phyloP scores from a whole-genome alignment of 2,797 vertebrate species.

The Morus bassanus region DNA sequence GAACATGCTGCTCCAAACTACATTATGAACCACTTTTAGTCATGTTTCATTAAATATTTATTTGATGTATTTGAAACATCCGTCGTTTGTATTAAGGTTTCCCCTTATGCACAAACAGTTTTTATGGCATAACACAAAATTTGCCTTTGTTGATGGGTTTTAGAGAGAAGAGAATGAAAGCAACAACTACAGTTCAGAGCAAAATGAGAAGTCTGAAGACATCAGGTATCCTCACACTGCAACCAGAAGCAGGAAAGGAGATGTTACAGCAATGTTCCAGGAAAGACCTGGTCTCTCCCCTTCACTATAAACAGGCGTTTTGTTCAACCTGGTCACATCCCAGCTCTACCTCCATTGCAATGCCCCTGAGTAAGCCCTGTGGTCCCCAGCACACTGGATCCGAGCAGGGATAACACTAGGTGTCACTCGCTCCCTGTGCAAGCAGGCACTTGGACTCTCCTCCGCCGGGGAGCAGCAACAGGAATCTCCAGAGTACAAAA shows the following conservation, averaged over 20 bases:
- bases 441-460: not conserved
- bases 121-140: not conserved
- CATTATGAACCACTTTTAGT: constrained; percentile 47
- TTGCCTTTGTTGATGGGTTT: not conserved
- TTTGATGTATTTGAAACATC: constrained; percentile 36
- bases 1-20: not conserved
- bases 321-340: not conserved
- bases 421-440: constrained; percentile 54
- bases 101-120: constrained; percentile 3
- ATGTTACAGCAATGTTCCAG: not conserved
- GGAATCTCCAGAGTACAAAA: not conserved
- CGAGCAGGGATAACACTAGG: constrained; percentile 55
- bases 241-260: not conserved
- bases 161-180: not conserved
- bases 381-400: not conserved
- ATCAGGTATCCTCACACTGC: fast-evolving
- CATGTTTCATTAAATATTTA: constrained; percentile 67
- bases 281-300: not conserved
- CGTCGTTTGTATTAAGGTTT: not conserved
- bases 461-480: not conserved
- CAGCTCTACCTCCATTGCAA: not conserved
- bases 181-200: not conserved
- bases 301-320: fast-evolving
- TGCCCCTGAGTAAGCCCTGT: not conserved
- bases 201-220: not conserved